phyloP scores from a whole-genome alignment of 2,797 vertebrate genomes.

The Chelon auratus region DNA sequence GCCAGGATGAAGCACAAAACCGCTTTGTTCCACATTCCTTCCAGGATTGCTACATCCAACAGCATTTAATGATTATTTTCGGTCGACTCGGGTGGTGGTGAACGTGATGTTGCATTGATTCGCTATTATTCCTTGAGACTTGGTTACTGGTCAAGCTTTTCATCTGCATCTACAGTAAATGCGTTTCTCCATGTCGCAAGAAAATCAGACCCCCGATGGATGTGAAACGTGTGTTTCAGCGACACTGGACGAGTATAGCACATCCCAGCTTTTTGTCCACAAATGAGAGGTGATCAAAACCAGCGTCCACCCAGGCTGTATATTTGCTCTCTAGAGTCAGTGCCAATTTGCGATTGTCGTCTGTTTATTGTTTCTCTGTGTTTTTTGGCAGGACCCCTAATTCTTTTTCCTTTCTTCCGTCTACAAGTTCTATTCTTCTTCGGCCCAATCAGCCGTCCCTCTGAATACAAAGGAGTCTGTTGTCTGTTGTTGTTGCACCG shows the following conservation, averaged over 20 bases:
- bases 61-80: too few relatives aligned
- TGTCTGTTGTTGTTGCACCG: constrained; percentile 55
- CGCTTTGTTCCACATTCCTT: constrained; percentile 57
- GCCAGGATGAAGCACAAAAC: constrained; percentile 31
- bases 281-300: not conserved
- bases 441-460: constrained; percentile 34
- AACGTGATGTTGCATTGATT: too few relatives aligned
- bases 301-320: not conserved
- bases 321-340: constrained; percentile 31
- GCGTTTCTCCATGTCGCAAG: not conserved
- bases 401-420: constrained; percentile 26
- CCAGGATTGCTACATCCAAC: too few relatives aligned
- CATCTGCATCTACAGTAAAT: not conserved
- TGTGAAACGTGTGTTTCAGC: not conserved
- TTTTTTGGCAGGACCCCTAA: constrained; percentile 20
- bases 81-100: too few relatives aligned
- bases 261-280: too few relatives aligned
- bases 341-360: constrained; percentile 33
- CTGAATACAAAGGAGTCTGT: constrained; percentile 68
- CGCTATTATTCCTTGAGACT: too few relatives aligned
- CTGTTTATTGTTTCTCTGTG: constrained; percentile 21
- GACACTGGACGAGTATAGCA: not conserved
- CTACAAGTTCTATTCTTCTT: constrained; percentile 33
- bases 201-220: not conserved
- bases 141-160: not conserved